Percentiles rank a stretch among this genome's conserved stretches.
Conservation (phyloP, 53 echinoderm and acorn worm genomes). For the Apostichopus leukothele region DNA sequence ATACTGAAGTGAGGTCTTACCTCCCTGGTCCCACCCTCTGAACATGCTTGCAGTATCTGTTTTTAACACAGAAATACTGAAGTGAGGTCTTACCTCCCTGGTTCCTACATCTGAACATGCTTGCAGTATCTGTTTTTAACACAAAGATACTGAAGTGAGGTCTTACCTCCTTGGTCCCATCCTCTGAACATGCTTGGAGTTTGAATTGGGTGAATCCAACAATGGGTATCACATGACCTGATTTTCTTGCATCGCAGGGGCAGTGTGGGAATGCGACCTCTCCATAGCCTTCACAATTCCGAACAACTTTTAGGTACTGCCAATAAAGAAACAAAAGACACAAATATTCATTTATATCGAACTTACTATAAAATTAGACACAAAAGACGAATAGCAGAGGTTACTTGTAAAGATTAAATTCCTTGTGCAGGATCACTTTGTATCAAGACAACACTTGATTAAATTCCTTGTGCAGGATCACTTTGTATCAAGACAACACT, state of each 20-base stretch:
- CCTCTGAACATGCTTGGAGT: constrained; percentile 93
- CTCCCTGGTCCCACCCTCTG: constrained; percentile 85
- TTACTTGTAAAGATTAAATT: too few species aligned
- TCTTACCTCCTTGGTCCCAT: constrained; percentile 81
- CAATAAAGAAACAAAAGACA: background rate
- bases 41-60: constrained; percentile 75
- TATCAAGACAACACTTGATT: too few species aligned
- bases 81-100: too few species aligned
- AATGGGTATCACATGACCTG: constrained; percentile 86
- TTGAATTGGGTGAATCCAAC: constrained; percentile 69
- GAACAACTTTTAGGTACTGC: constrained; percentile 85
- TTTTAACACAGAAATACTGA: too few species aligned
- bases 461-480: too few species aligned
- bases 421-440: too few species aligned
- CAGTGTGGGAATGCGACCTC: constrained; percentile 88
- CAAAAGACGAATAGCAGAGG: too few species aligned
- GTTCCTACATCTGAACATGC: too few species aligned
- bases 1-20: constrained; percentile 34
- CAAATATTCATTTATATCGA: background rate
- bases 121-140: too few species aligned
- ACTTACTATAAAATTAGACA: too few species aligned
- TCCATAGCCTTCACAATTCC: constrained; percentile 83
- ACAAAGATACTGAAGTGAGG: background rate
- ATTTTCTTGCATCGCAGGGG: constrained; percentile 94
- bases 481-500: too few species aligned